These are phyloP conservation scores for Poecile atricapillus DNA, from an alignment of 2,113 vertebrate species.

Conservation along the genomic window DNA sequence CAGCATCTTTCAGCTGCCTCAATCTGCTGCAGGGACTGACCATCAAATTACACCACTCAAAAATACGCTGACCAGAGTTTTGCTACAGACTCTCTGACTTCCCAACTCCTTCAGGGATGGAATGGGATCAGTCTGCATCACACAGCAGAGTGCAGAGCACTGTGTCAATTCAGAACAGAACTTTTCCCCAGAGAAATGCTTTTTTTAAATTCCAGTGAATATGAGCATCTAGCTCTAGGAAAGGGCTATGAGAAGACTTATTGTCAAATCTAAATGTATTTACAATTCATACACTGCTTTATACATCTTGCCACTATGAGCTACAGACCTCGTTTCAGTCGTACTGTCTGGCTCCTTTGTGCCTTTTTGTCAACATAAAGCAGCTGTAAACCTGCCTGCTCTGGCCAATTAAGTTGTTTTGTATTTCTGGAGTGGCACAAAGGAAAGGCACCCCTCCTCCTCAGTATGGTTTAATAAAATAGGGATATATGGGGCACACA, in stretches of 20 bases:
- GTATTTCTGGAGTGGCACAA: slow-evolving; percentile 8
- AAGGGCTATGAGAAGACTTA: neutral
- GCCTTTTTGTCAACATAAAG: neutral
- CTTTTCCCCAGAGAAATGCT: neutral
- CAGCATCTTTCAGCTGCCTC: neutral
- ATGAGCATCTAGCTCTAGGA: neutral
- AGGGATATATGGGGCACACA: neutral
- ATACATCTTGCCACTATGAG: neutral
- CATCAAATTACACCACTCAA: neutral
- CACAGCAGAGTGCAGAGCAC: neutral
- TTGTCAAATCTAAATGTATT: neutral
- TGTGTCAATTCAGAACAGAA: neutral
- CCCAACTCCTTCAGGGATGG: neutral
- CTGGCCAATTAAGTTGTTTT: slow-evolving; percentile 19
- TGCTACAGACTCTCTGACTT: neutral
- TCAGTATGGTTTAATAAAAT: neutral
- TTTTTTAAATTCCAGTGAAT: neutral
- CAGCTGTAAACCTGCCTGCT: slow-evolving; percentile 28
- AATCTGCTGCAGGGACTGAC: neutral
- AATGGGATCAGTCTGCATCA: neutral
- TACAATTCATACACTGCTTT: neutral
- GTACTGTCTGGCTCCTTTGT: neutral
- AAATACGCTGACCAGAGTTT: neutral
- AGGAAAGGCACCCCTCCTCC: neutral
- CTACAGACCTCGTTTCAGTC: neutral